A percentile compares a stretch with the other conserved stretches of the same genome.
phyloP scores from a whole-genome alignment of 2,888 invertebrate species.

The Sinotaia quadrata region DNA sequence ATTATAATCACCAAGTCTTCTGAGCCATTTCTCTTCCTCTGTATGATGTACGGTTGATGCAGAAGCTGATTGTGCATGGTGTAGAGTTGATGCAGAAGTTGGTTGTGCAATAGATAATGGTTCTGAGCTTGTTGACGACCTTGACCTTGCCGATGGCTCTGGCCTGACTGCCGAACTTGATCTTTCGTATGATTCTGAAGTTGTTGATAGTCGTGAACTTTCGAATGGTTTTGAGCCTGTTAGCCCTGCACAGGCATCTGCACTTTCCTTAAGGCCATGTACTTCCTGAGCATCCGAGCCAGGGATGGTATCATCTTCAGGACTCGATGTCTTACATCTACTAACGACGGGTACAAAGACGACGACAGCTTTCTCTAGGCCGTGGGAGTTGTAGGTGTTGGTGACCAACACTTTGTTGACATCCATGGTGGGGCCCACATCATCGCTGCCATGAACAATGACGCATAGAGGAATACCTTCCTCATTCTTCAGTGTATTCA shows the following conservation, averaged over 20 bases:
- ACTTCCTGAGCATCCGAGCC: neutral
- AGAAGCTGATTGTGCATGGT: too few species aligned
- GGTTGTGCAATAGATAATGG: too few species aligned
- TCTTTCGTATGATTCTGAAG: too few species aligned
- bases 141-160: too few species aligned
- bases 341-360: slow-evolving; percentile 3
- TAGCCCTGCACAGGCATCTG: too few species aligned
- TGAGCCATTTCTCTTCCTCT: too few species aligned
- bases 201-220: too few species aligned
- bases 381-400: slow-evolving; percentile 5
- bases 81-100: too few species aligned
- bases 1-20: neutral
- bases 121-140: too few species aligned
- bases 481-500: neutral
- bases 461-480: neutral
- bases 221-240: too few species aligned
- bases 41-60: too few species aligned
- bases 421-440: neutral
- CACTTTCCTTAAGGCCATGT: neutral
- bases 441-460: slow-evolving; percentile 5
- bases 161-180: too few species aligned
- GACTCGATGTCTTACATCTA: neutral
- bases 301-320: neutral
- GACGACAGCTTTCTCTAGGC: slow-evolving; percentile 3
- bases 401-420: neutral